Evolutionary conservation across 35 echinoderm and acorn worm species (phyloP).

Genomic region (Apostichopus parvimensis): DNA sequence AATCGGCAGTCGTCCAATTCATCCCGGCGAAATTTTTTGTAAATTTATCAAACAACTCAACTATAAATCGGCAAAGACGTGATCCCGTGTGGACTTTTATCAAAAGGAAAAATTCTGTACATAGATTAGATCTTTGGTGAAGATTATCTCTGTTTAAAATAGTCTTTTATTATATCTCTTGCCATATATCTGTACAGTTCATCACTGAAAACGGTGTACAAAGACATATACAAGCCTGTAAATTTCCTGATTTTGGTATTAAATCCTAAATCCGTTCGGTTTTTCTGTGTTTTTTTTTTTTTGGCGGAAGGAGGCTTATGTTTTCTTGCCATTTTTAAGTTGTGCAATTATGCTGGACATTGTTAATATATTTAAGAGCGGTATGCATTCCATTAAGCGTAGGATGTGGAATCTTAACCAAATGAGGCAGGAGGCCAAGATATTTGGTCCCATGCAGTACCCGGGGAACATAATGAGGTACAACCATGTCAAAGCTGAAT

Average conservation of each 20-base stretch:
- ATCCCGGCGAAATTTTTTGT: background rate
- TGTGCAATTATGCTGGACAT: constrained; percentile 56
- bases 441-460: constrained; percentile 40
- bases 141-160: too few relatives aligned
- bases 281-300: too few relatives aligned
- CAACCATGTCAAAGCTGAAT: constrained; percentile 51
- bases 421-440: constrained; percentile 38
- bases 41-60: background rate
- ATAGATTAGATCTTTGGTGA: background rate
- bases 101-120: background rate
- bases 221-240: too few relatives aligned
- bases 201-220: too few relatives aligned
- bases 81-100: background rate
- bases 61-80: constrained; percentile 45
- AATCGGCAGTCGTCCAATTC: background rate
- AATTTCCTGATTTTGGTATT: background rate
- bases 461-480: constrained; percentile 40
- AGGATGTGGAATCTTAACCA: constrained; percentile 53
- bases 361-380: constrained; percentile 40
- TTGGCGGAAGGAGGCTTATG: background rate
- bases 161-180: too few relatives aligned
- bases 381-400: constrained; percentile 59
- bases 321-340: constrained; percentile 22
- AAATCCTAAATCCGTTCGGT: background rate
- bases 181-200: too few relatives aligned